Conservation (phyloP, 2,888 invertebrate genomes). For the Dastarcus helophoroides region DNA sequence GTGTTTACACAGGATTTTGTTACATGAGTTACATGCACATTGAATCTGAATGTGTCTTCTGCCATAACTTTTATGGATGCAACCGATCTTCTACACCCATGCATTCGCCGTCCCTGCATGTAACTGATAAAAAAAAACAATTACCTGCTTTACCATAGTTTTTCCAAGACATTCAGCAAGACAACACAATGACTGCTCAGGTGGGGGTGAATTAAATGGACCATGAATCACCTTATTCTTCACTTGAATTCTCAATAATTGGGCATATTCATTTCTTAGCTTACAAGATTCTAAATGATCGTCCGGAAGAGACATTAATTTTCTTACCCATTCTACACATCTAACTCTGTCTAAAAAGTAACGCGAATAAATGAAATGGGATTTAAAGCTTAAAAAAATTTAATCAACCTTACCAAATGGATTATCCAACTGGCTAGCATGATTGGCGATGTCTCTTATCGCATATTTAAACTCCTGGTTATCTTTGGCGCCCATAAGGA, state of each 20-base stretch:
- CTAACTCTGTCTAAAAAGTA: constrained; percentile 39
- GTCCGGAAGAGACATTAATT: constrained; percentile 36
- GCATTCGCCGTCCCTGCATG: too few species aligned
- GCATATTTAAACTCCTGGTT: constrained; percentile 34
- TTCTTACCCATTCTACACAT: constrained; percentile 42
- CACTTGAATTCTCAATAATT: constrained; percentile 41
- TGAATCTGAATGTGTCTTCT: too few species aligned
- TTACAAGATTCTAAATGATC: constrained; percentile 36
- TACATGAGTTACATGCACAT: too few species aligned
- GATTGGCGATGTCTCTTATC: constrained; percentile 31
- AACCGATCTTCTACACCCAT: too few species aligned
- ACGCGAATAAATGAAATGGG: too few species aligned
- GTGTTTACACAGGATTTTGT: too few species aligned
- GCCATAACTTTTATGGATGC: too few species aligned
- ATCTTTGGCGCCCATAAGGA: constrained; percentile 34
- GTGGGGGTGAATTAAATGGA: constrained; percentile 40
- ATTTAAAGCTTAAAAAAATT: too few species aligned
- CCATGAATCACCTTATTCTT: constrained; percentile 38
- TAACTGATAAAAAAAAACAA: background rate
- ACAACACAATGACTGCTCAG: constrained; percentile 32
- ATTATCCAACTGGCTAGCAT: constrained; percentile 29
- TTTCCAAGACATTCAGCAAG: constrained; percentile 41
- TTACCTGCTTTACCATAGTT: constrained; percentile 28
- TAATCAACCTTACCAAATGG: constrained; percentile 31
- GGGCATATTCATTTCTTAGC: constrained; percentile 42